These are phyloP conservation scores for Steinernema feltiae DNA, from an alignment of 1,140 invertebrate genomes.

Conservation along the genomic window DNA sequence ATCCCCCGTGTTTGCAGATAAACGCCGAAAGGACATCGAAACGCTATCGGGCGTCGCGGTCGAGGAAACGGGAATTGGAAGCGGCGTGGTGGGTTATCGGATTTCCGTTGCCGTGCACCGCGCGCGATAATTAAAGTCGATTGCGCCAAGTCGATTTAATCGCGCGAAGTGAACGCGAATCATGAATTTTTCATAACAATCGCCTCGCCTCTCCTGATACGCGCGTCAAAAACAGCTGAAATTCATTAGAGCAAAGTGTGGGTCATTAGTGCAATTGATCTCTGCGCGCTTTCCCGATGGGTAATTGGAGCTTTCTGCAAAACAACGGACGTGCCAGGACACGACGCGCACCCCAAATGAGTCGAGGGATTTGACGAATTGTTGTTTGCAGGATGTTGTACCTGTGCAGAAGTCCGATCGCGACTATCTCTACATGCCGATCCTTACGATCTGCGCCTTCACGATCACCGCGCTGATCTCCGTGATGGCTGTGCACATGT, in stretches of 20 bases:
- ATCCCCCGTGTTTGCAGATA: constrained; percentile 46
- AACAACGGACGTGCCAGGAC: too few relatives aligned
- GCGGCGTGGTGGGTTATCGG: constrained; percentile 40
- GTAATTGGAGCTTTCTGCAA: not conserved
- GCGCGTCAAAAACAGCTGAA: too few relatives aligned
- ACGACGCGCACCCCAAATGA: not conserved
- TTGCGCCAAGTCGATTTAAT: not conserved
- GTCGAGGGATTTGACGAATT: not conserved
- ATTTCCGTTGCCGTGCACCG: not conserved
- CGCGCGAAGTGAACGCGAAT: not conserved
- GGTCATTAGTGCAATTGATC: too few relatives aligned
- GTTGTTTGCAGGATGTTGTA: constrained; percentile 46
- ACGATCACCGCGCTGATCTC: constrained; percentile 64
- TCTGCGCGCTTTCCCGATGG: too few relatives aligned
- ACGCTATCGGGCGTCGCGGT: constrained; percentile 54
- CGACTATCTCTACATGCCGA: constrained; percentile 52
- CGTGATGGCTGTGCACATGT: constrained; percentile 67
- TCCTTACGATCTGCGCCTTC: constrained; percentile 51
- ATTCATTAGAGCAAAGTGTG: too few relatives aligned
- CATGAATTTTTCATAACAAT: not conserved
- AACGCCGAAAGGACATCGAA: constrained; percentile 56
- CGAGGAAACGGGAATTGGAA: constrained; percentile 57
- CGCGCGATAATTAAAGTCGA: not conserved
- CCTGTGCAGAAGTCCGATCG: constrained; percentile 50
- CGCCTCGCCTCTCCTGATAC: too few relatives aligned